These are phyloP conservation scores for Hydrolagus affinis DNA, from an alignment of 2,113 vertebrate genomes.

Conservation along the genomic window DNA sequence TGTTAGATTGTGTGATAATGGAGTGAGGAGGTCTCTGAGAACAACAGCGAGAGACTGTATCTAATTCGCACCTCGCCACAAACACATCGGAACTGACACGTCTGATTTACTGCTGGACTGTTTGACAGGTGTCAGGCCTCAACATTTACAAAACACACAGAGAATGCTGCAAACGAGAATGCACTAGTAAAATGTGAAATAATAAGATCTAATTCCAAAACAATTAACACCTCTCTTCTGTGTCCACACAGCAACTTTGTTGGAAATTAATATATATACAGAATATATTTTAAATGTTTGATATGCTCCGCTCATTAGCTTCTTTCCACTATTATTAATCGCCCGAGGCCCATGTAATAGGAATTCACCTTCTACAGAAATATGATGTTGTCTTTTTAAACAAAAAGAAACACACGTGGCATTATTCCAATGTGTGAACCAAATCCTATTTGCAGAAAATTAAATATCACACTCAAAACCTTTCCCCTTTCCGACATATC, in stretches of 20 bases:
- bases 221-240: constrained; percentile 7
- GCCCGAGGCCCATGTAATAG: neutral
- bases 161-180: constrained; percentile 52
- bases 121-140: constrained; percentile 51
- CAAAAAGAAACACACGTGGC: neutral
- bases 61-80: constrained; percentile 55
- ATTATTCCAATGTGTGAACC: neutral
- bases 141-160: constrained; percentile 40
- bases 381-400: neutral
- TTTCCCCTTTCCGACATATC: neutral
- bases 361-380: neutral
- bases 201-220: constrained; percentile 3
- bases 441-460: neutral
- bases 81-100: constrained; percentile 42
- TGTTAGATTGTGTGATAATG: constrained; percentile 26
- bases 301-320: neutral
- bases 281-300: neutral
- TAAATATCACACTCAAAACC: neutral
- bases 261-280: neutral
- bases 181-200: constrained; percentile 40
- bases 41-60: constrained; percentile 23
- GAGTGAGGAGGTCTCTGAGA: constrained; percentile 17
- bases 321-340: neutral
- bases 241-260: neutral
- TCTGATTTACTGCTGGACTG: constrained; percentile 51